These are phyloP conservation scores for Pogonus chalceus DNA, from an alignment of 1,140 invertebrate genomes.

Conservation along the genomic window DNA sequence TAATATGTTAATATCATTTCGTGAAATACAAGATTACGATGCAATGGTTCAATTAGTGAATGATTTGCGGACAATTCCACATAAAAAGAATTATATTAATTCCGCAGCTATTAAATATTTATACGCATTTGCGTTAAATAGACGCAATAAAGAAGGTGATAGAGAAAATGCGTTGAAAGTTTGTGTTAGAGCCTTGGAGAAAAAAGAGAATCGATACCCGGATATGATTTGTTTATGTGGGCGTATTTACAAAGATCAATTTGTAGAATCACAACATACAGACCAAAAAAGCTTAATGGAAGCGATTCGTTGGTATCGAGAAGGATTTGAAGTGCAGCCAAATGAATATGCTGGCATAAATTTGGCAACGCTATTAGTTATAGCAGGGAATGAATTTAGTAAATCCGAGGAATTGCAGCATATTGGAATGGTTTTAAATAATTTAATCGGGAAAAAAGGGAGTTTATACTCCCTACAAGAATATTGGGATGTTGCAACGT, in stretches of 20 bases:
- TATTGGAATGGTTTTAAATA: conserved; percentile 89
- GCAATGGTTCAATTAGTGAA: conserved; percentile 96
- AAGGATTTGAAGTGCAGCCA: conserved; percentile 95
- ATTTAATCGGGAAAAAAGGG: conserved; percentile 96
- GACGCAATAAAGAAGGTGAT: conserved; percentile 88
- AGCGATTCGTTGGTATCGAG: conserved; percentile 96
- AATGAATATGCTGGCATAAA: conserved; percentile 99
- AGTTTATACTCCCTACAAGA: conserved; percentile 85
- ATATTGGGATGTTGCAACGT: conserved; percentile 99
- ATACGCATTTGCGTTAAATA: conserved; percentile 96
- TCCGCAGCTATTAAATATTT: conserved; percentile 84
- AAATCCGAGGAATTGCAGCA: conserved; percentile 84
- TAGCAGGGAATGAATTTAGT: conserved; percentile 91
- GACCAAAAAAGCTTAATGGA: conserved; percentile 81
- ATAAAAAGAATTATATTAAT: conserved; percentile 79
- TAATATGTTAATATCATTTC: conserved; percentile 84
- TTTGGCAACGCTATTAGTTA: conserved; percentile 94
- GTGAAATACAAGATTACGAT: conserved; percentile 94
- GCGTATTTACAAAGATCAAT: conserved; percentile 97
- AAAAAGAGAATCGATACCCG: conserved; percentile 86
- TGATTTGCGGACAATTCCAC: conserved; percentile 87
- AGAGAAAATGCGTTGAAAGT: conserved; percentile 86
- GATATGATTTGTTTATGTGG: conserved; percentile 99
- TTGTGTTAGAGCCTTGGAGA: conserved; percentile 81
- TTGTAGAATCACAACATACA: conserved; percentile 87